phyloP scores from a whole-genome alignment of 2,888 invertebrate genomes.

The Apantesis nais region DNA sequence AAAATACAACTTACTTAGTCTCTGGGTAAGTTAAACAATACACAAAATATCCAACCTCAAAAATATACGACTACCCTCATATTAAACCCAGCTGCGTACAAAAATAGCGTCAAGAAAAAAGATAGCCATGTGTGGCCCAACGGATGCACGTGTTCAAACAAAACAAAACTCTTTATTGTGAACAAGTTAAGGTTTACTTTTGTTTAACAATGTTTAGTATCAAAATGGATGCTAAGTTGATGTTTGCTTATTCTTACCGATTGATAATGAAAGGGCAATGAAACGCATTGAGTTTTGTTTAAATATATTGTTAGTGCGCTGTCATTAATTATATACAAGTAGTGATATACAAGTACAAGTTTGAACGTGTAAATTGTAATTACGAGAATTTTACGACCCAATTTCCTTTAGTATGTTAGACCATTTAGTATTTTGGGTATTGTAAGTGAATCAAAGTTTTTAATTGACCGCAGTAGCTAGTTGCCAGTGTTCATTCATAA shows the following conservation, averaged over 20 bases:
- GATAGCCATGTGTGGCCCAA: slow-evolving; percentile 59
- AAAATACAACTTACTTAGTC: slow-evolving; percentile 34
- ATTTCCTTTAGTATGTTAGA: slow-evolving; percentile 6
- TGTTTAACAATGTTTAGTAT: slow-evolving; percentile 37
- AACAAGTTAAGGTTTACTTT: slow-evolving; percentile 43
- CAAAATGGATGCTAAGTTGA: slow-evolving; percentile 51
- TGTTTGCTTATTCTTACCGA: slow-evolving; percentile 46
- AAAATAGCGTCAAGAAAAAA: slow-evolving; percentile 64
- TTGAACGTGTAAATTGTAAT: slow-evolving; percentile 11
- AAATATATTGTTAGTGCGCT: slow-evolving; percentile 26
- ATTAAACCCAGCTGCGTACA: slow-evolving; percentile 65
- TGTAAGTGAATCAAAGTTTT: neutral
- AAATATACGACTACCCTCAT: slow-evolving; percentile 57
- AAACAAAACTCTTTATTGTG: slow-evolving; percentile 41
- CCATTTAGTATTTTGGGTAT: neutral
- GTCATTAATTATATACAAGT: slow-evolving; percentile 30
- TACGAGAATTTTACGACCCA: slow-evolving; percentile 1
- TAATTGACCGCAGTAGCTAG: neutral
- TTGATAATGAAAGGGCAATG: slow-evolving; percentile 48
- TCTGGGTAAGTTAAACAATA: slow-evolving; percentile 33
- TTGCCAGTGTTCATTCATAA: neutral
- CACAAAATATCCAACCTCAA: slow-evolving; percentile 22
- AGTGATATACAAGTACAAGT: slow-evolving; percentile 21
- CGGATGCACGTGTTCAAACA: slow-evolving; percentile 50
- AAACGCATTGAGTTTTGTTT: slow-evolving; percentile 39